Base-by-base conservation (phyloP, 2,113 vertebrate species). In the Holacanthus passer region DNA sequence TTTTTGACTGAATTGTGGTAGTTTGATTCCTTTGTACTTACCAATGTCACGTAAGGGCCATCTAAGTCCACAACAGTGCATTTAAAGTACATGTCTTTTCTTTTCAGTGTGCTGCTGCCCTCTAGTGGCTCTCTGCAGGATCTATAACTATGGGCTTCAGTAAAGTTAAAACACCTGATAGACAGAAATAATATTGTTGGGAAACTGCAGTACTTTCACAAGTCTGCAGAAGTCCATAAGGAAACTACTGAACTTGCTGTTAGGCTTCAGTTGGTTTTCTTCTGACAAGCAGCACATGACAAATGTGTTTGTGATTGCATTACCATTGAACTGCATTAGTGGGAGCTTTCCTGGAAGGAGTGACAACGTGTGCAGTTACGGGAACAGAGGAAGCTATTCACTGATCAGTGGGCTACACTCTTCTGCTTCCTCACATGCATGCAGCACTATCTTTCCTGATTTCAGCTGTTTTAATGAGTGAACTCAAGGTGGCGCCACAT, bases 91-190 rank as follows among this genome's bases (percentile, higher is more conserved):
- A 50, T 11, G 11, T 16, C 19, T 68, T 20, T 32, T 45, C 7
- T 4, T 81, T 27, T 22, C 3, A 52, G 37, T 69, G 69, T 47
- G 53, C 43, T 91, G 89, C 90, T 87, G 90, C 89, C 84, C 87
- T 91, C 92, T 91, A 73, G 83, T 87, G 92, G 0, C 13, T 58
- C 3, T 47, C 4, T 43, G 16, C 17, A 8, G 39, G 24, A 88
- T 82, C 32, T 83, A 78, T 27, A 56, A 48, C 32, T 47, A n/a
- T 27, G 5, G 3, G 8, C 17, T 19, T 50, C 16, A 65, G 13
- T 7, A 20, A 43, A 24, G 17, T 32, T 14, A 12, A 27, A 59
- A 64, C 7, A 47, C 59, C n/a, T 41, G n/a, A 77, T 50, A 29
- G 35, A 1, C 13, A 52, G 3, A 73, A 47, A 37, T 1, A 24